Evolutionary conservation across 2,113 vertebrate genomes (phyloP).

Genomic region (Tauraco erythrolophus): DNA sequence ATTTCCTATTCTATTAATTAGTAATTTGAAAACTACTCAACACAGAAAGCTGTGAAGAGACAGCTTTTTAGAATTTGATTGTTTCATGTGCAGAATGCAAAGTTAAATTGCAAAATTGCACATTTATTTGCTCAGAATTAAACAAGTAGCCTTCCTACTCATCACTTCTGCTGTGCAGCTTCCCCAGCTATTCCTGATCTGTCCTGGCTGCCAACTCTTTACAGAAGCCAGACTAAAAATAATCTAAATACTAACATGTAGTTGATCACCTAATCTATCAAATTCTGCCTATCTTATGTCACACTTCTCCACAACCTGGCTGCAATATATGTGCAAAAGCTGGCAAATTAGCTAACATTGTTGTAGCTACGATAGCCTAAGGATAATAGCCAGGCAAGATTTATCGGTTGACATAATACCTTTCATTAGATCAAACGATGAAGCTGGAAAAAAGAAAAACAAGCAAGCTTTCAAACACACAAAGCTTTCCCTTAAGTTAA

Average conservation of each 20-base stretch:
- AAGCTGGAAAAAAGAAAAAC: neutral
- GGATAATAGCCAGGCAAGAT: neutral
- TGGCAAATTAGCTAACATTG: neutral
- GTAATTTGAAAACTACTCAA: slow-evolving; percentile 34
- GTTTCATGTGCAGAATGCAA: neutral
- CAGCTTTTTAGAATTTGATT: slow-evolving; percentile 1
- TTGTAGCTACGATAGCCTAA: neutral
- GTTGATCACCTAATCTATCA: neutral
- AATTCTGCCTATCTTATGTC: neutral
- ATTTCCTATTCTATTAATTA: slow-evolving; percentile 55
- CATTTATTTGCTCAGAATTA: neutral
- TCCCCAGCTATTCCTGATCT: neutral
- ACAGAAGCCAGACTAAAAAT: neutral
- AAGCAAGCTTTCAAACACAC: neutral
- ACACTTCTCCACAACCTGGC: neutral
- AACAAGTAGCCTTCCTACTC: neutral
- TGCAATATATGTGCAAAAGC: neutral
- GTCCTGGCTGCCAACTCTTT: neutral
- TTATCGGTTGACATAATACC: neutral
- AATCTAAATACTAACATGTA: neutral
- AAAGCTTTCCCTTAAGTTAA: neutral
- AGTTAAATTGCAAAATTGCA: neutral
- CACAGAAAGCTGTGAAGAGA: neutral
- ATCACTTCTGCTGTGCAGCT: neutral
- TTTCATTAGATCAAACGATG: neutral